A percentile compares a stretch with the other conserved stretches of the same genome.
Conservation (phyloP, 2,888 invertebrate species). For the Ptychoptera albimana region DNA sequence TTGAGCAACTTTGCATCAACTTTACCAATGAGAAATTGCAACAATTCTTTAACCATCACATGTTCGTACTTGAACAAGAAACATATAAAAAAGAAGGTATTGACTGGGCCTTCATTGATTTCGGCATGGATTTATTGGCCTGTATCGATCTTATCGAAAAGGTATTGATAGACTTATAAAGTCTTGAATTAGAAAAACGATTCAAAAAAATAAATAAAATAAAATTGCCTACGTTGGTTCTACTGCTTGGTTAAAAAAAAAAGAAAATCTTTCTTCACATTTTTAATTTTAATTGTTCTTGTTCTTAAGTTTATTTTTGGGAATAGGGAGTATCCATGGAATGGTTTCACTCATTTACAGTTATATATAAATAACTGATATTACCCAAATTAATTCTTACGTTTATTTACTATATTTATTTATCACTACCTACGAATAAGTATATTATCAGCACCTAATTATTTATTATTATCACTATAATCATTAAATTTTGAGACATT, state of each 20-base stretch:
- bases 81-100: constrained; percentile 91
- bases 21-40: constrained; percentile 96
- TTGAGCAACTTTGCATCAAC: constrained; percentile 97
- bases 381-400: no score
- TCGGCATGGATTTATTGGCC: constrained; percentile 90
- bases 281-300: neutral
- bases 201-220: constrained; percentile 1
- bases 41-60: constrained; percentile 98
- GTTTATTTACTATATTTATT: no score
- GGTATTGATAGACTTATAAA: constrained; percentile 39
- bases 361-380: no score
- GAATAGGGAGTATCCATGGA: constrained; percentile 3
- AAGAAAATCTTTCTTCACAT: neutral
- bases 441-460: no score
- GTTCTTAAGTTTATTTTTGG: neutral
- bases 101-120: constrained; percentile 93
- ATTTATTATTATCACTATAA: no score
- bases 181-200: neutral
- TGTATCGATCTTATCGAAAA: constrained; percentile 93
- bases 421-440: no score
- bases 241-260: neutral
- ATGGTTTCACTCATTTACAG: neutral
- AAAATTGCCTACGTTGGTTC: neutral
- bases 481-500: no score
- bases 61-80: constrained; percentile 96